Base-by-base conservation (phyloP, 1,140 invertebrate species). In the Drosophila kikkawai region DNA sequence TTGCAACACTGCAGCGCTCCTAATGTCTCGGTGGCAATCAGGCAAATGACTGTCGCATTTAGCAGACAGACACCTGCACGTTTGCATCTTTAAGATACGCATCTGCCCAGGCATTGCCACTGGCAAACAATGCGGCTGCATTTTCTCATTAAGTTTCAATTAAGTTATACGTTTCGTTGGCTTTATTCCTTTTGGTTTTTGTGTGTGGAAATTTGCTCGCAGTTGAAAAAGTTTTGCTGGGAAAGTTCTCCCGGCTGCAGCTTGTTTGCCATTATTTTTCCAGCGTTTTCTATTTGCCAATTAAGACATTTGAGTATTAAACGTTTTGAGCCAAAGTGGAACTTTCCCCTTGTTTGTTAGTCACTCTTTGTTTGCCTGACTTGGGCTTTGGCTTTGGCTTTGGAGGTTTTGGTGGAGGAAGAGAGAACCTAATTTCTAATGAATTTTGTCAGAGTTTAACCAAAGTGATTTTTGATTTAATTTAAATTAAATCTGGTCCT, bases 91-190 rank as follows among this genome's bases (percentile, higher is more conserved):
- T 17, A 37, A 82, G 69, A 79, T 86, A 75, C 67, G 64, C 77
- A 88, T 51, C 45, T 39, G 47, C 13, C 7, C 53, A 53, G 53
- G 36, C 39, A 56, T 41, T 64, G 39, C 42, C 56, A 42, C 26
- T 57, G 45, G 45, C 53, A 45, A 76, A 58, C 71, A 76, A 76
- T 80, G 64, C 61, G 75, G 76, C 55, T 80, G 68, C 64, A 67
- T 77, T 76, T 80, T 78, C 74, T 83, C 84, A 87, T 87, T 87
- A 87, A 84, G 85, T 87, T 87, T 87, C 84, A 90, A 88, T 87
- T 87, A 87, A 71, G 73, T 60, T 57, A 47, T 63, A 68, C 56
- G 39, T 61, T 59, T 68, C 64, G 36, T 48, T 64, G 34, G 34
- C 8, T 55, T 60, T 61, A 61, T 50, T 68, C 53, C 53, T 47